A percentile compares a stretch with the other conserved stretches of the same genome.
Evolutionary conservation across 2,888 invertebrate species (phyloP).

Genomic region (Iphiclides podalirius): DNA sequence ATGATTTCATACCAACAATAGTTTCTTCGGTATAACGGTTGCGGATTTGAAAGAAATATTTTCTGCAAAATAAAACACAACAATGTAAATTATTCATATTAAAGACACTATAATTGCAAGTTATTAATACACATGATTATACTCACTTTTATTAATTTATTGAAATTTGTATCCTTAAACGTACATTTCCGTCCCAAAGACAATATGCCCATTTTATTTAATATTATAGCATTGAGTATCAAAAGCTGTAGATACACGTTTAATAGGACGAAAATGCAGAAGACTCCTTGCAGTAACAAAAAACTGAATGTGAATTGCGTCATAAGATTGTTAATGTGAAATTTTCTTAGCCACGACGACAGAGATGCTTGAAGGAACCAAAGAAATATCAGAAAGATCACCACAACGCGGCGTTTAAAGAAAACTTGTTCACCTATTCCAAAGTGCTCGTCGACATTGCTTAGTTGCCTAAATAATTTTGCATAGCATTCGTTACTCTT

Average conservation of each 20-base stretch:
- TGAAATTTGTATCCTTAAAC: conserved; percentile 32
- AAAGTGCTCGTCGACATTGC: conserved; percentile 44
- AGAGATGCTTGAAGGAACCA: conserved; percentile 32
- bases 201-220: conserved; percentile 34
- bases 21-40: conserved; percentile 28
- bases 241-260: conserved; percentile 42
- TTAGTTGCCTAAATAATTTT: conserved; percentile 41
- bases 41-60: conserved; percentile 30
- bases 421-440: conserved; percentile 33
- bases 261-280: conserved; percentile 39
- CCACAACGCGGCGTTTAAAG: conserved; percentile 34
- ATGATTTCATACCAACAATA: conserved; percentile 59
- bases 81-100: not conserved
- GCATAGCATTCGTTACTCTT: conserved; percentile 39
- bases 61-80: no score
- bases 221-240: conserved; percentile 40
- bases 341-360: conserved; percentile 35
- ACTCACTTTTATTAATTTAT: conserved; percentile 38
- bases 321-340: conserved; percentile 39
- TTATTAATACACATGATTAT: not conserved
- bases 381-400: conserved; percentile 34
- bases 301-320: conserved; percentile 39
- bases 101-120: not conserved
- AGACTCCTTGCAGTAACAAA: conserved; percentile 45
- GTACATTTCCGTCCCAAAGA: conserved; percentile 28